Evolutionary conservation across 2,797 vertebrate species (phyloP).

Genomic region (Borostomias antarcticus): DNA sequence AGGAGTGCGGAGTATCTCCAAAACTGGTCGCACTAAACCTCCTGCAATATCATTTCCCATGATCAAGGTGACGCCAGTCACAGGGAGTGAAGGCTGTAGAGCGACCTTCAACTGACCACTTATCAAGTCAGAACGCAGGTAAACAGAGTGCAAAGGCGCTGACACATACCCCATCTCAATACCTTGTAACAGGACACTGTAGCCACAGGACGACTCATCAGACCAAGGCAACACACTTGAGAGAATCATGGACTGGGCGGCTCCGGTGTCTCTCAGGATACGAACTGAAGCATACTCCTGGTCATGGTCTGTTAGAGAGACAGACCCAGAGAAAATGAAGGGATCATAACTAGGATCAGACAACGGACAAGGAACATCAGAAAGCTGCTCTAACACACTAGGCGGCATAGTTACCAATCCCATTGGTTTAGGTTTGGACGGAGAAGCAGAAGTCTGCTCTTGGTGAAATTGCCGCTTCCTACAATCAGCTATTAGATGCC

Average conservation of each 20-base stretch:
- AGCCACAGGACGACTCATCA: too few relatives aligned
- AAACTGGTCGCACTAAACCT: background rate
- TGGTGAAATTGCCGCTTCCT: too few relatives aligned
- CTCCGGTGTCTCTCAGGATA: background rate
- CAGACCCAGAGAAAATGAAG: background rate
- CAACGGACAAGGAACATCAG: background rate
- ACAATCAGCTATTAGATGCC: background rate
- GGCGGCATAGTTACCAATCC: background rate
- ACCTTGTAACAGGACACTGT: too few relatives aligned
- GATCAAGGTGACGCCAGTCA: too few relatives aligned
- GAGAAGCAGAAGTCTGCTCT: too few relatives aligned
- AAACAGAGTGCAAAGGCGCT: too few relatives aligned
- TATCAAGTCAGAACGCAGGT: too few relatives aligned
- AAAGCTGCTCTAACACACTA: background rate
- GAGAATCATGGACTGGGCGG: background rate
- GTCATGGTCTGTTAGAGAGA: background rate
- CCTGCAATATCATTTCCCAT: conserved; percentile 5
- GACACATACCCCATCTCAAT: too few relatives aligned
- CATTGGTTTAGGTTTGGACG: too few relatives aligned
- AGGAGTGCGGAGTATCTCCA: background rate
- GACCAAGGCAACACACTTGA: background rate
- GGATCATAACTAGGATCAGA: background rate
- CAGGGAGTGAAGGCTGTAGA: too few relatives aligned
- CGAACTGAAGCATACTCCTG: background rate
- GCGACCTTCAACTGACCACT: too few relatives aligned